A percentile compares a stretch with the other conserved stretches of the same genome.
These are phyloP conservation scores for Cyanistes caeruleus DNA, from an alignment of 2,113 vertebrate genomes.

Conservation along the genomic window DNA sequence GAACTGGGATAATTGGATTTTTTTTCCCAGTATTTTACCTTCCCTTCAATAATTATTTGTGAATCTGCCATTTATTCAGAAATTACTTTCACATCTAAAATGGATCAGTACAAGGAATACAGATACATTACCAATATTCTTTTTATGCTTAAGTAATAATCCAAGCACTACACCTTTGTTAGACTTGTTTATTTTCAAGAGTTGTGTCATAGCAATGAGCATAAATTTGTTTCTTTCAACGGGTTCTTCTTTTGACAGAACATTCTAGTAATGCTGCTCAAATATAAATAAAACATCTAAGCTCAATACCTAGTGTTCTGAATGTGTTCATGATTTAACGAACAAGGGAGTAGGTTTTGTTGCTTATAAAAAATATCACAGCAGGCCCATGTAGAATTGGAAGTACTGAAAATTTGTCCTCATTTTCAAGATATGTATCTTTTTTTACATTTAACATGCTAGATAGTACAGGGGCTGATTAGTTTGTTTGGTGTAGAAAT, in stretches of 20 bases:
- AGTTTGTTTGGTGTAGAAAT: background rate
- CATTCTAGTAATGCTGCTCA: background rate
- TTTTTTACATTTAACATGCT: background rate
- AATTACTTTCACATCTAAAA: background rate
- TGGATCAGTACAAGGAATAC: background rate
- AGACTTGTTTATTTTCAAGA: background rate
- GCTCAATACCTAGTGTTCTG: background rate
- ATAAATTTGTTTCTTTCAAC: background rate
- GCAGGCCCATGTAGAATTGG: background rate
- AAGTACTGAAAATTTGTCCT: background rate
- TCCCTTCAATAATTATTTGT: background rate
- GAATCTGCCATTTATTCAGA: background rate
- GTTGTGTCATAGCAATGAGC: background rate
- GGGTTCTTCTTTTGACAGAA: background rate
- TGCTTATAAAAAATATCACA: background rate
- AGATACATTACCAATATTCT: background rate
- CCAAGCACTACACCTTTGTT: background rate
- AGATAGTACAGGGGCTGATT: background rate
- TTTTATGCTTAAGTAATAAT: background rate
- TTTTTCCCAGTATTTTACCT: background rate
- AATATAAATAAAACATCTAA: background rate
- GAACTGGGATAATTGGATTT: background rate
- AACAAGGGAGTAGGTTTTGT: background rate
- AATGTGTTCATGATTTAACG: background rate
- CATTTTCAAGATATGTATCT: background rate